phyloP scores from a whole-genome alignment of 2,797 vertebrate genomes.

The Salarias fasciatus region DNA sequence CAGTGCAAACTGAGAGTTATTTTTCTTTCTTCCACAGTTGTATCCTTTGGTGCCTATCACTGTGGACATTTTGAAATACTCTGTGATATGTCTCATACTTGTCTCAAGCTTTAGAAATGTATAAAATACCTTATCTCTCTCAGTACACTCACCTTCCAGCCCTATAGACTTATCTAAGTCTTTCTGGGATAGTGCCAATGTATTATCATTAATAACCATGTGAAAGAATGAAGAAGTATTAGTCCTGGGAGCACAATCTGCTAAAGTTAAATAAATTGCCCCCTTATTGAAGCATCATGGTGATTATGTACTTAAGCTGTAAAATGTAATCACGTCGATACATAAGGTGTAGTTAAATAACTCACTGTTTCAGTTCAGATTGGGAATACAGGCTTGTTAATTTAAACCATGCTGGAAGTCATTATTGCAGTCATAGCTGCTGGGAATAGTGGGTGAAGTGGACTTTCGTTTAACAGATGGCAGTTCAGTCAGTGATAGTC shows the following conservation, averaged over 20 bases:
- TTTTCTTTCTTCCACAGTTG: not conserved
- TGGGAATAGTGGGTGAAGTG: not conserved
- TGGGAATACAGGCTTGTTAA: slow-evolving; percentile 11
- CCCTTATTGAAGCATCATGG: not conserved
- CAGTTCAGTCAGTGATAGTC: slow-evolving; percentile 10
- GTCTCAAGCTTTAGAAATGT: slow-evolving; percentile 23
- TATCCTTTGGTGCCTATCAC: slow-evolving; percentile 26
- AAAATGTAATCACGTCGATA: slow-evolving; percentile 7
- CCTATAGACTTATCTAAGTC: not conserved
- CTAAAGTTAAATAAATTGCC: not conserved
- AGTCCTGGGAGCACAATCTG: not conserved
- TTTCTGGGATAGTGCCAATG: not conserved
- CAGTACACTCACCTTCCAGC: slow-evolving; percentile 4
- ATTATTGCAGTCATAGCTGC: slow-evolving; percentile 1
- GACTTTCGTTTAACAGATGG: not conserved
- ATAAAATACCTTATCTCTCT: slow-evolving; percentile 30
- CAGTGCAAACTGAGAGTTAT: not conserved
- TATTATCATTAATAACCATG: not conserved
- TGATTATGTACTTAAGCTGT: slow-evolving; percentile 7
- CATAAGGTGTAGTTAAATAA: slow-evolving; percentile 7
- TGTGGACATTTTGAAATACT: slow-evolving; percentile 31
- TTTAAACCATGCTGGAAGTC: slow-evolving; percentile 13
- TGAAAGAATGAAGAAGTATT: not conserved
- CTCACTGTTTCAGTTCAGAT: slow-evolving; percentile 1
- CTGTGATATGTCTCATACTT: slow-evolving; percentile 36